Evolutionary conservation across 2,888 invertebrate species (phyloP).

Genomic region (Agrochola circellaris): DNA sequence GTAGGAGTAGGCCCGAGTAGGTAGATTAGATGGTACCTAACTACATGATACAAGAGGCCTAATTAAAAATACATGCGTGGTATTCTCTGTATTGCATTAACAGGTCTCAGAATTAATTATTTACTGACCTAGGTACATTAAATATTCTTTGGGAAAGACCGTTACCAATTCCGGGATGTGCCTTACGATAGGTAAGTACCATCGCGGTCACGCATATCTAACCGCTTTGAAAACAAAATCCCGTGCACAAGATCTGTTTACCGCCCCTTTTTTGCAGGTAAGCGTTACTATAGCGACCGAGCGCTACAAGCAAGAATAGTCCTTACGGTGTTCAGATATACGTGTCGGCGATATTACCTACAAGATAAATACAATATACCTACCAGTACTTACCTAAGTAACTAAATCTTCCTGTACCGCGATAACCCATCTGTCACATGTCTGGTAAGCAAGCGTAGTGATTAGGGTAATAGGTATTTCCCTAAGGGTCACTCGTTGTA

Average conservation of each 20-base stretch:
- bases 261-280: too few species aligned
- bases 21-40: not conserved
- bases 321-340: too few species aligned
- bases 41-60: slow-evolving; percentile 3
- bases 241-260: too few species aligned
- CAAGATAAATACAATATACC: not conserved
- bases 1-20: not conserved
- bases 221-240: too few species aligned
- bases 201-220: too few species aligned
- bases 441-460: slow-evolving; percentile 34
- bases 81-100: slow-evolving; percentile 23
- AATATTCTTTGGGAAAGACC: slow-evolving; percentile 4
- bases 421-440: not conserved
- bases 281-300: too few species aligned
- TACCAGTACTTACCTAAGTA: not conserved
- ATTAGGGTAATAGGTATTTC: slow-evolving; percentile 36
- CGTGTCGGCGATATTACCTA: too few species aligned
- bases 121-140: slow-evolving; percentile 8
- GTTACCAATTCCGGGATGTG: not conserved
- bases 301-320: too few species aligned
- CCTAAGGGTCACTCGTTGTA: not conserved
- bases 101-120: slow-evolving; percentile 29
- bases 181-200: not conserved
- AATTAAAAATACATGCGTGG: slow-evolving; percentile 41
- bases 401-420: not conserved